These are phyloP conservation scores for Lithosia quadra DNA, from an alignment of 2,888 invertebrate species.

Conservation along the genomic window DNA sequence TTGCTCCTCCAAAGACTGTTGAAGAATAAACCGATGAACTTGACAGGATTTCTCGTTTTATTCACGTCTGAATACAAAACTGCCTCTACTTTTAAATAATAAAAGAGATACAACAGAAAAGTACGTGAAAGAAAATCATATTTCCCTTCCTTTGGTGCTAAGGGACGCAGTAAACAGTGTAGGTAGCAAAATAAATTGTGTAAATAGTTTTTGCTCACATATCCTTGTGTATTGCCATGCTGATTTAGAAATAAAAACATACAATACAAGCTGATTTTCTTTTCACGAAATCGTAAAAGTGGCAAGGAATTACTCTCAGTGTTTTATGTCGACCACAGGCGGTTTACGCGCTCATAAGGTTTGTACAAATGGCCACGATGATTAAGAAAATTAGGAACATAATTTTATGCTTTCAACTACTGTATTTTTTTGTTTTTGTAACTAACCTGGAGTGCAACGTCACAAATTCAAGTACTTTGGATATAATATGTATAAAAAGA, in stretches of 20 bases:
- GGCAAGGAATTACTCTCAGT: conserved; percentile 41
- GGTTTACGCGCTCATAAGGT: conserved; percentile 16
- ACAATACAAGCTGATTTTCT: conserved; percentile 40
- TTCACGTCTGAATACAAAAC: conserved; percentile 21
- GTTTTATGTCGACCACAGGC: conserved; percentile 40
- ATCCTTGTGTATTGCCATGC: conserved; percentile 25
- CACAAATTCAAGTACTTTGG: neutral
- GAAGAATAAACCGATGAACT: conserved; percentile 20
- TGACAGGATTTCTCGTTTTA: conserved; percentile 21
- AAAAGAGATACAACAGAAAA: conserved; percentile 44
- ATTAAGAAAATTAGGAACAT: conserved; percentile 28
- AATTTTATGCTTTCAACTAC: neutral
- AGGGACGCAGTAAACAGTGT: conserved; percentile 50
- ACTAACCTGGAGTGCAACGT: neutral
- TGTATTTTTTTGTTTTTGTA: neutral
- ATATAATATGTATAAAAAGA: no score
- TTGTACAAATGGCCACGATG: conserved; percentile 41
- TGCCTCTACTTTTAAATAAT: conserved; percentile 43
- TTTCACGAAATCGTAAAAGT: conserved; percentile 39
- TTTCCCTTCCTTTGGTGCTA: conserved; percentile 38
- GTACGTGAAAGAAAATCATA: conserved; percentile 50
- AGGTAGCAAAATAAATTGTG: conserved; percentile 50
- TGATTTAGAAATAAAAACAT: conserved; percentile 50
- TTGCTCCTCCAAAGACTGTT: neutral
- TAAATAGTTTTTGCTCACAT: conserved; percentile 33